Evolutionary conservation across 2,888 invertebrate species (phyloP).

Genomic region (Drosophila quinaria): DNA sequence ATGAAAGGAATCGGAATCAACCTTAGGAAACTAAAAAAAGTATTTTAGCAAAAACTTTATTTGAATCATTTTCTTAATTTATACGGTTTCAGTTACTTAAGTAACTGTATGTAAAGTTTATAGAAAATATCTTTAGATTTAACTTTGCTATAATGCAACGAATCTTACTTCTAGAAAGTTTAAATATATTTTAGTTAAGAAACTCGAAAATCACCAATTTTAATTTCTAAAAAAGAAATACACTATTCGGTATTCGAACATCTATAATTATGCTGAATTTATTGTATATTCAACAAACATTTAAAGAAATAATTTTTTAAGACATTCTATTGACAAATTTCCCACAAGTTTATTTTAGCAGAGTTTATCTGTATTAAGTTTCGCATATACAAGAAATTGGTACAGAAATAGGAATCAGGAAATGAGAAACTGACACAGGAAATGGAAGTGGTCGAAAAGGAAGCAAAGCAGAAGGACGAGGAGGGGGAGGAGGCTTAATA

Average conservation of each 20-base stretch:
- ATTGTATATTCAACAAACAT: background rate
- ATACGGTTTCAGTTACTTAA: no score
- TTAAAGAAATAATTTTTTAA: background rate
- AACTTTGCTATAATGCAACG: no score
- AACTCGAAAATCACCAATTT: background rate
- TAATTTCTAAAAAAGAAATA: no score
- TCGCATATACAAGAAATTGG: slow-evolving; percentile 17
- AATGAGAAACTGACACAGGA: slow-evolving; percentile 10
- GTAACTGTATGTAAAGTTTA: no score
- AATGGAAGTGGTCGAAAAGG: slow-evolving; percentile 1
- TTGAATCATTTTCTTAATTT: no score
- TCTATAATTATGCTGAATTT: no score
- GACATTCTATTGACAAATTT: background rate
- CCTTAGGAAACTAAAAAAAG: no score
- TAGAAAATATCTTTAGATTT: no score
- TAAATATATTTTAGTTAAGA: background rate
- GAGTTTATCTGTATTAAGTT: background rate
- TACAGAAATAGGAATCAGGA: slow-evolving; percentile 3
- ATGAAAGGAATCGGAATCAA: no score
- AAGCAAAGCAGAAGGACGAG: background rate
- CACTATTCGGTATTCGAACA: no score
- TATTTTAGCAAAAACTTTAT: no score
- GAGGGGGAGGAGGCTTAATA: background rate
- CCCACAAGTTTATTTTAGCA: background rate
- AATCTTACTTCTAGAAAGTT: background rate